phyloP scores from a whole-genome alignment of 2,113 vertebrate genomes.

The Ophthalmolycus amberensis region DNA sequence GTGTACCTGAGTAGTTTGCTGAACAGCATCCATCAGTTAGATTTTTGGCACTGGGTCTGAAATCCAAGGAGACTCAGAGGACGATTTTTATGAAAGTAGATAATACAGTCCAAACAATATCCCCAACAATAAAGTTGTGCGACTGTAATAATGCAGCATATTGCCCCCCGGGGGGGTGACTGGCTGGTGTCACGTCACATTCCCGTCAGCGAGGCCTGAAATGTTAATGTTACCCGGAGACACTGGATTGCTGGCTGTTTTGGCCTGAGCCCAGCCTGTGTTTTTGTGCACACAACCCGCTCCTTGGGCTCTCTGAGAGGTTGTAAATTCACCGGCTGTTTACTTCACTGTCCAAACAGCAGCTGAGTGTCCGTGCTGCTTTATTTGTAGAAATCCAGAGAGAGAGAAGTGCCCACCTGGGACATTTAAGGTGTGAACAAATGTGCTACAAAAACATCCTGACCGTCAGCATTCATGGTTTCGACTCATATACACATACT shows the following conservation, averaged over 20 bases:
- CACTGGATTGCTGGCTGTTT: slow-evolving; percentile 29
- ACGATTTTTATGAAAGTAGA: neutral
- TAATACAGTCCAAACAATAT: neutral
- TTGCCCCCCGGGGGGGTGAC: neutral
- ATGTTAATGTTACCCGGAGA: slow-evolving; percentile 46
- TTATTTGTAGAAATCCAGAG: neutral
- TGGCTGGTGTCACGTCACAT: slow-evolving; percentile 26
- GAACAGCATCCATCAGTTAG: neutral
- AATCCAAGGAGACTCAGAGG: slow-evolving; percentile 20
- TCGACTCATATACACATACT: neutral
- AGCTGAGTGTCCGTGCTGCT: neutral
- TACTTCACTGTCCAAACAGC: neutral
- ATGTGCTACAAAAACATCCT: neutral
- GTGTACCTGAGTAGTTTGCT: neutral
- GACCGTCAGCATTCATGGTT: neutral
- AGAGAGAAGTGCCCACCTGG: neutral
- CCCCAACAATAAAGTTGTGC: neutral
- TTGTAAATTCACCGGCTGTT: slow-evolving; percentile 30
- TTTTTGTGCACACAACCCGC: neutral
- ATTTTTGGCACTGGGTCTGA: neutral
- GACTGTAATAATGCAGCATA: slow-evolving; percentile 35
- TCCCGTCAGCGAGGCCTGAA: slow-evolving; percentile 21
- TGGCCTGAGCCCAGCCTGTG: slow-evolving; percentile 5
- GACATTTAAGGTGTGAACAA: neutral
- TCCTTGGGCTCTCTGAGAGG: neutral